Evolutionary conservation across 2,797 vertebrate genomes (phyloP), one percentile per base, ranked within the genome.

Genomic region (Poecilia picta): DNA sequence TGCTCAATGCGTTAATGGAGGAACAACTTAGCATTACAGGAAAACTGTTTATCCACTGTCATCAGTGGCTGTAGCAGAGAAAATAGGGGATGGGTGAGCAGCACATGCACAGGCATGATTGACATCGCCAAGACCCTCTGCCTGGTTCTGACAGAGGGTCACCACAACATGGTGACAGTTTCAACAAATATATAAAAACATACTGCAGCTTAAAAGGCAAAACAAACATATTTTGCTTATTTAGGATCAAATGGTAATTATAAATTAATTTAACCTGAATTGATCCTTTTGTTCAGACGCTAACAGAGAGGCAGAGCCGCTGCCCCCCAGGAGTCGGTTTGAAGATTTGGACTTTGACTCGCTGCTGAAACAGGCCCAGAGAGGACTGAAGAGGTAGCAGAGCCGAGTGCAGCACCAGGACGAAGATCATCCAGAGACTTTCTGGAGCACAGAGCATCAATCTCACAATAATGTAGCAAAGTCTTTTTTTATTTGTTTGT

Each of bases 281-380:
- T 41, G 23, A 46, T 8, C 78, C 2, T 86, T 8, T 77, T 74
- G 74, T 93, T 72, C 93, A 99, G 98, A 99, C 83, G 98, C 97
- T 31, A 98, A 96, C 88, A 94, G 93, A 77, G 96, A 95, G 0
- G 93, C 94, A 4, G 96, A 97, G 11, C 92, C 92, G 0, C 86
- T 93, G 73, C 91, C 97, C 0, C 86, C 92, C 66, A 96, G 93
- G 88, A 96, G 91, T 94, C 95, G 95, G 88, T 97, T 95, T 62
- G 96, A 97, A 81, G 95, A 96, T 73, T 92, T 98, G 53, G 98
- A 99, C 91, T 99, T 99, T 87, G 98, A 99, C 92, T 96, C 97
- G 4, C 95, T 99, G 91, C 96, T 99, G 91, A 97, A 97, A 93
- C 97, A 99, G 94, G 98, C 98, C 78, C 97, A 99, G 95, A 97